Percentiles rank a stretch among this genome's conserved stretches.
Evolutionary conservation across 2,888 invertebrate genomes (phyloP).

Genomic region (Tipula vernalis): DNA sequence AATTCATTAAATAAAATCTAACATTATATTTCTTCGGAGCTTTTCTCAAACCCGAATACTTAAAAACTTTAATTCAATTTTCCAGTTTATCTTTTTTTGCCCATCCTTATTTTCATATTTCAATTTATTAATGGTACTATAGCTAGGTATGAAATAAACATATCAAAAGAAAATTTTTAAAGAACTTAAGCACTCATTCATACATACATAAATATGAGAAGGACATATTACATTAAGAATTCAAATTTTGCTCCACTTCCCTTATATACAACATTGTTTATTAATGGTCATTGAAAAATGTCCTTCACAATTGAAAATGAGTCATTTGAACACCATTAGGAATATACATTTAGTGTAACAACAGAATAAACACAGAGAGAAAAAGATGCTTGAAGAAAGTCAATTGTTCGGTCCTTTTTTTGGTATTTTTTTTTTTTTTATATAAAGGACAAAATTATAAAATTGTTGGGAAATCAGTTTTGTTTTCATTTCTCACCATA

Average conservation of each 20-base stretch:
- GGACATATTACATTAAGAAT: background rate
- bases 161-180: background rate
- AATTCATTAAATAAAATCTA: too few species aligned
- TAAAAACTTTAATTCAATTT: too few species aligned
- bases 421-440: background rate
- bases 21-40: too few species aligned
- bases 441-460: background rate
- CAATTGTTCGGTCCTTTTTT: background rate
- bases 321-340: background rate
- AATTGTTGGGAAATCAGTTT: background rate
- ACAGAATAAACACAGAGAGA: background rate
- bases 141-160: background rate
- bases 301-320: background rate
- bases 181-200: background rate
- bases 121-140: too few species aligned
- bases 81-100: too few species aligned
- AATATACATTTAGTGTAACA: background rate
- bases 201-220: background rate
- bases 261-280: background rate
- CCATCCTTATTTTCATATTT: too few species aligned
- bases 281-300: background rate
- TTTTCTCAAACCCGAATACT: too few species aligned
- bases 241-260: background rate
- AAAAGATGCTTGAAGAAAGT: background rate
- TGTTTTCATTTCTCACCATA: background rate